These are phyloP conservation scores for Lucifuga dentata DNA, from an alignment of 2,113 vertebrate genomes.

Conservation along the genomic window DNA sequence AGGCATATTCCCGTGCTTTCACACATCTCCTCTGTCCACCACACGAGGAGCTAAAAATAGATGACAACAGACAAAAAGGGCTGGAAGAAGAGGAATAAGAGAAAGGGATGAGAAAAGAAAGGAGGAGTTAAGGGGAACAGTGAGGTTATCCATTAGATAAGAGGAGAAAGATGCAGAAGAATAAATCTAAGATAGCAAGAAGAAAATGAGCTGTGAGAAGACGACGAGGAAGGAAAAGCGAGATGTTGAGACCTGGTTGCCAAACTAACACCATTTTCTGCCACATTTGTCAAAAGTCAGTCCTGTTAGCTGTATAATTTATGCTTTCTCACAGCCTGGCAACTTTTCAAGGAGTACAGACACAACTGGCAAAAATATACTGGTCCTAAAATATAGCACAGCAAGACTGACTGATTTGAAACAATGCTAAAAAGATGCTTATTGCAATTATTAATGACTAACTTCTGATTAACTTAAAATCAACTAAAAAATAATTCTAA, in stretches of 20 bases:
- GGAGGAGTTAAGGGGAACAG: conserved; percentile 35
- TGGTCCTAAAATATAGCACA: not conserved
- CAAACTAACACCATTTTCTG: conserved; percentile 15
- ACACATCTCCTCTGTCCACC: conserved; percentile 67
- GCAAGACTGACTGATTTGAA: not conserved
- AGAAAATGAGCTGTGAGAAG: conserved; percentile 1
- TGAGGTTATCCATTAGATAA: conserved; percentile 17
- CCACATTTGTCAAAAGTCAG: conserved; percentile 6
- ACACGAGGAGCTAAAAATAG: conserved; percentile 83
- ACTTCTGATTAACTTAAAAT: not conserved
- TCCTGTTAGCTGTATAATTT: conserved; percentile 19
- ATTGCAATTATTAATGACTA: not conserved
- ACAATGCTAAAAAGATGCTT: not conserved
- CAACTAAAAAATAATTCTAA: too few relatives aligned
- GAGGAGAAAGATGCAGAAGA: conserved; percentile 17
- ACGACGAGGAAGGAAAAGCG: not conserved
- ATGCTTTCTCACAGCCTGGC: conserved; percentile 7
- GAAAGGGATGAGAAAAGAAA: conserved; percentile 39
- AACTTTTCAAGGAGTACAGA: conserved; percentile 21
- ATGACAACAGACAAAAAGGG: conserved; percentile 50
- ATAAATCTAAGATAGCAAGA: conserved; percentile 7
- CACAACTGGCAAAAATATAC: conserved; percentile 24
- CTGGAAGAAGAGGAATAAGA: conserved; percentile 43
- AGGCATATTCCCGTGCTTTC: conserved; percentile 75
- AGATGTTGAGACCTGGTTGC: conserved; percentile 15